A percentile compares a stretch with the other conserved stretches of the same genome.
Evolutionary conservation across 2,797 vertebrate genomes (phyloP).

Genomic region (Echiichthys vipera): DNA sequence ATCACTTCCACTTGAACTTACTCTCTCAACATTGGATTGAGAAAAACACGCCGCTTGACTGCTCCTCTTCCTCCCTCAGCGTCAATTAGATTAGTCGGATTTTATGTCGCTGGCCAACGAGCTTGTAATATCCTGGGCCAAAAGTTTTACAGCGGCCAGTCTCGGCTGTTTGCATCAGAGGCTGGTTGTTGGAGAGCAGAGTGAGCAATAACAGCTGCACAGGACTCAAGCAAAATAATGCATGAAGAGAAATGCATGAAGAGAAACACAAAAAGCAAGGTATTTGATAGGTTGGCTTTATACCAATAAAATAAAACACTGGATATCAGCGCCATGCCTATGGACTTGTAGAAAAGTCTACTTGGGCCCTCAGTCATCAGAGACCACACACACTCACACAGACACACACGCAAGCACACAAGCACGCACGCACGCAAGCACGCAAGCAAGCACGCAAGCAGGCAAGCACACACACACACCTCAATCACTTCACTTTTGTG

Average conservation of each 20-base stretch:
- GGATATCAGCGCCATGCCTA: not conserved
- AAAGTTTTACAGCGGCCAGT: conserved; percentile 36
- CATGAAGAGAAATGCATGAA: not conserved
- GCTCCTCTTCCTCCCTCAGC: conserved; percentile 22
- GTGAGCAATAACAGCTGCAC: conserved; percentile 29
- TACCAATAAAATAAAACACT: too few species aligned
- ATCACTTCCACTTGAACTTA: conserved; percentile 35
- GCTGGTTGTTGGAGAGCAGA: conserved; percentile 16
- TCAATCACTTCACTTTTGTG: conserved; percentile 1
- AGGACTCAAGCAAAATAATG: conserved; percentile 16
- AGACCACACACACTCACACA: too few species aligned
- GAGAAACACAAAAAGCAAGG: not conserved
- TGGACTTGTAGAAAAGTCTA: not conserved
- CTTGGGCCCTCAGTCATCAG: conserved; percentile 21
- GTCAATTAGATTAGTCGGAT: conserved; percentile 57
- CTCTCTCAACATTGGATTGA: conserved; percentile 29
- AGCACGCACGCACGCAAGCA: too few species aligned
- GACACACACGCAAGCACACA: too few species aligned
- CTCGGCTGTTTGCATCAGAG: conserved; percentile 18
- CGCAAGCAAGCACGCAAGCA: not conserved
- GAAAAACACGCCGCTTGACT: conserved; percentile 20
- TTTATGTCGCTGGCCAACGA: conserved; percentile 48
- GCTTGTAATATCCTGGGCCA: conserved; percentile 44
- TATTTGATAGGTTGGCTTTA: not conserved
- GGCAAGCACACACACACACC: not conserved